phyloP scores from a whole-genome alignment of 64 coral and sea anemone species.

The Actinia equina region DNA sequence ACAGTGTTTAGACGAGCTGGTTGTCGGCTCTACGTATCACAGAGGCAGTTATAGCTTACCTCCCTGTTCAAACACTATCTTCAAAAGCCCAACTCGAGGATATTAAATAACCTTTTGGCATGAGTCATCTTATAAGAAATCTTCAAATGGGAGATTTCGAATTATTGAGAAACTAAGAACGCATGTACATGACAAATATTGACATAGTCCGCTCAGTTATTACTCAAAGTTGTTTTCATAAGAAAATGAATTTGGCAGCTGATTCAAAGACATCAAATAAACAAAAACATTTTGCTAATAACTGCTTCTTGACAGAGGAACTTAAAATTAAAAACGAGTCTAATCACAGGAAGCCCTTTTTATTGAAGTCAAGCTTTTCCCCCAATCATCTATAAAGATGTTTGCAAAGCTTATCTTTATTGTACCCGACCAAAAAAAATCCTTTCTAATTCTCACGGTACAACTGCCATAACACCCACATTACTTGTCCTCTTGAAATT shows the following conservation, averaged over 20 bases:
- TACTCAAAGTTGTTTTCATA: neutral
- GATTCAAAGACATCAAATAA: neutral
- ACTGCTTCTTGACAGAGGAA: neutral
- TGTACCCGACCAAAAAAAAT: neutral
- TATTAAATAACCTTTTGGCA: constrained; percentile 15
- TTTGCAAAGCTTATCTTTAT: neutral
- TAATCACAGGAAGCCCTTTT: constrained; percentile 4
- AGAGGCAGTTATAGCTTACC: neutral
- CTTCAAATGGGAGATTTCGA: constrained; percentile 20
- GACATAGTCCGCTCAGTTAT: neutral
- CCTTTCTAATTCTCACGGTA: too few species aligned
- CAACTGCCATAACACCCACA: too few species aligned
- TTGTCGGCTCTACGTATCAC: neutral
- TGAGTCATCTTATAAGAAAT: constrained; percentile 26
- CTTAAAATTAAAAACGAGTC: neutral
- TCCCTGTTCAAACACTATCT: neutral
- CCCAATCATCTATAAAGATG: neutral
- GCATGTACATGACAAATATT: constrained; percentile 28
- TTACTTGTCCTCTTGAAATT: neutral
- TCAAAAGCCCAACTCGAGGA: neutral
- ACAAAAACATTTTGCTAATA: constrained; percentile 14
- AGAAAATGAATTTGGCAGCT: constrained; percentile 17
- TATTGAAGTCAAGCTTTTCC: neutral
- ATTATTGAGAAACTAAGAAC: constrained; percentile 31
- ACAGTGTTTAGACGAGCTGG: neutral